Percentiles rank a stretch among this genome's conserved stretches.
Evolutionary conservation across 2,888 invertebrate genomes (phyloP).

Genomic region (Ochropacha duplaris): DNA sequence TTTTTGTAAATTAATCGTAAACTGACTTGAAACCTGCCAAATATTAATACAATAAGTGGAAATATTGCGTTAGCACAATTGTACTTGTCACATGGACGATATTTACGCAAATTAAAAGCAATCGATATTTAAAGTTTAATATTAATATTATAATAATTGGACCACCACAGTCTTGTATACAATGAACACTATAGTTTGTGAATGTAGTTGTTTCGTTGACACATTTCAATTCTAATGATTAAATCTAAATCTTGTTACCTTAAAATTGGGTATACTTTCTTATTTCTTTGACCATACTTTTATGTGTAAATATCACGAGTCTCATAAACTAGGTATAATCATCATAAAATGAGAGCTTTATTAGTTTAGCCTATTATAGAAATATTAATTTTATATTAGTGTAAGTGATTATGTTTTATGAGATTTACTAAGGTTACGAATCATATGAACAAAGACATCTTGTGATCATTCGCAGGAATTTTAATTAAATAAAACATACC

Average conservation of each 20-base stretch:
- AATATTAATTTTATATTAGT: constrained; percentile 13
- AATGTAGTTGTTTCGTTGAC: background rate
- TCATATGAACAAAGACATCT: background rate
- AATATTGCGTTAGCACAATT: constrained; percentile 40
- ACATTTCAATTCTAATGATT: background rate
- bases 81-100: constrained; percentile 12
- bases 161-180: background rate
- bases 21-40: constrained; percentile 68
- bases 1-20: constrained; percentile 27
- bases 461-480: background rate
- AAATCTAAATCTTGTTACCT: no score
- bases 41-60: constrained; percentile 61
- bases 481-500: background rate
- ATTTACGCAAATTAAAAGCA: background rate
- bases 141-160: background rate
- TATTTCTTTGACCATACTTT: constrained; percentile 11
- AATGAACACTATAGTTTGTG: background rate
- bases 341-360: constrained; percentile 75
- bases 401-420: constrained; percentile 7
- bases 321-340: constrained; percentile 56
- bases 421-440: background rate
- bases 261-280: constrained; percentile 10
- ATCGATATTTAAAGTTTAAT: no score
- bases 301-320: constrained; percentile 46
- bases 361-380: constrained; percentile 58